These are phyloP conservation scores for Gari tellinella DNA, from an alignment of 2,888 invertebrate genomes.

Conservation along the genomic window DNA sequence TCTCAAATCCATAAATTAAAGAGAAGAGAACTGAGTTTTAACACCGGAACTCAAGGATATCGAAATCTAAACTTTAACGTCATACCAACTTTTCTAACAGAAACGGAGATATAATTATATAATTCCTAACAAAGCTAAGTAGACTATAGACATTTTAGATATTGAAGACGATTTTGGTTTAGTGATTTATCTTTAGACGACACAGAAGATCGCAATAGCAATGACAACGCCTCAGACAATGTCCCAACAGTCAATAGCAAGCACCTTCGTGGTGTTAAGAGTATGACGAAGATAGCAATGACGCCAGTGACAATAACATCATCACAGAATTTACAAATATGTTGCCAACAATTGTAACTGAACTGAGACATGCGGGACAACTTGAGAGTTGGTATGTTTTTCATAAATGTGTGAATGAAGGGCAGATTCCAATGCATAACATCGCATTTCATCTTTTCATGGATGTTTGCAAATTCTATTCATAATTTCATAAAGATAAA, in stretches of 20 bases:
- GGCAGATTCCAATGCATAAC: conserved; percentile 3
- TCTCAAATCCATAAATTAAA: no score
- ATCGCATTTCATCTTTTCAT: conserved; percentile 12
- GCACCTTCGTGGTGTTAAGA: not conserved
- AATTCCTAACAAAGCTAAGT: no score
- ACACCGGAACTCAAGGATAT: no score
- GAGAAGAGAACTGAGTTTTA: no score
- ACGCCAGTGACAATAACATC: not conserved
- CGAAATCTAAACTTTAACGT: no score
- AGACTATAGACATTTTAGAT: no score
- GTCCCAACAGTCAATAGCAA: not conserved
- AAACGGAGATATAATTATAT: no score
- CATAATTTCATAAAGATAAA: no score
- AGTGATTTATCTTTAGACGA: conserved; percentile 1
- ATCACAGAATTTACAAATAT: not conserved
- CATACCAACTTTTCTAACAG: no score
- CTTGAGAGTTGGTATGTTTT: conserved; percentile 4
- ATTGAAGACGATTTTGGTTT: not conserved
- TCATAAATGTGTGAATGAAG: conserved; percentile 1
- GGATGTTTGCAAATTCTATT: conserved; percentile 20
- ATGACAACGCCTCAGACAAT: not conserved
- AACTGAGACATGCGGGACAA: not conserved
- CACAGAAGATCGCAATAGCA: not conserved
- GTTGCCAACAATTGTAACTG: not conserved
- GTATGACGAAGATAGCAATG: no score